Evolutionary conservation across 92 coral and sea anemone species (phyloP).

Genomic region (Parazoanthus darwini): DNA sequence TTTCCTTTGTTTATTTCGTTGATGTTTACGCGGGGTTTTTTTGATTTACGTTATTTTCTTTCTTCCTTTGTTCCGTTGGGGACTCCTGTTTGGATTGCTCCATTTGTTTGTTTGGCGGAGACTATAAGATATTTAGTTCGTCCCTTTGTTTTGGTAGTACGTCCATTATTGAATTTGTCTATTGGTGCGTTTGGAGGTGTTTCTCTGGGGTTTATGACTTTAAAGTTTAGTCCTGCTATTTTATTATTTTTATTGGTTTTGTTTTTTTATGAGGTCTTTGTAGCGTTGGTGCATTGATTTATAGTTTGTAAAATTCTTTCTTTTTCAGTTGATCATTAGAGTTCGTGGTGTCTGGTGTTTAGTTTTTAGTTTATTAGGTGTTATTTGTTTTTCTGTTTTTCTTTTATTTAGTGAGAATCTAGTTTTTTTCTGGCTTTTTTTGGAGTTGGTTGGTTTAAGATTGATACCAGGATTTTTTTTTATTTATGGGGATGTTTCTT

Average conservation of each 20-base stretch:
- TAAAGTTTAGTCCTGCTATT: neutral
- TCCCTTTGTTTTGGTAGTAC: neutral
- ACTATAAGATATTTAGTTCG: conserved; percentile 1
- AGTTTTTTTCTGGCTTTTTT: too few relatives aligned
- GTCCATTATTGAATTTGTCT: neutral
- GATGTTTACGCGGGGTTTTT: too few relatives aligned
- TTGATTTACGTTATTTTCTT: too few relatives aligned
- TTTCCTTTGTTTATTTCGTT: too few relatives aligned
- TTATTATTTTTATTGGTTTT: neutral
- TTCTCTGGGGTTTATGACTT: neutral
- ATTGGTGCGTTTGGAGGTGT: neutral
- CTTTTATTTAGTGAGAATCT: too few relatives aligned
- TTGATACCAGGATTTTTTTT: too few relatives aligned
- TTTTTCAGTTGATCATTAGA: neutral
- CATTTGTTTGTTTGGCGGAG: neutral
- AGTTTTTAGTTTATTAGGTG: too few relatives aligned
- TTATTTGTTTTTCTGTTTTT: too few relatives aligned
- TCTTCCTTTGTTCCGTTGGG: too few relatives aligned
- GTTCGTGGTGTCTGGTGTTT: conserved; percentile 5
- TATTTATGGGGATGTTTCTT: too few relatives aligned
- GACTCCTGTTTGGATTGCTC: too few relatives aligned
- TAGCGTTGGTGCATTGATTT: conserved; percentile 17
- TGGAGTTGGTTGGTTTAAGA: too few relatives aligned
- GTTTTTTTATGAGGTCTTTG: neutral
- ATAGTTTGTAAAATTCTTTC: conserved; percentile 3